Evolutionary conservation across 1,140 invertebrate species (phyloP).

Genomic region (Oncopodura yosiiana): DNA sequence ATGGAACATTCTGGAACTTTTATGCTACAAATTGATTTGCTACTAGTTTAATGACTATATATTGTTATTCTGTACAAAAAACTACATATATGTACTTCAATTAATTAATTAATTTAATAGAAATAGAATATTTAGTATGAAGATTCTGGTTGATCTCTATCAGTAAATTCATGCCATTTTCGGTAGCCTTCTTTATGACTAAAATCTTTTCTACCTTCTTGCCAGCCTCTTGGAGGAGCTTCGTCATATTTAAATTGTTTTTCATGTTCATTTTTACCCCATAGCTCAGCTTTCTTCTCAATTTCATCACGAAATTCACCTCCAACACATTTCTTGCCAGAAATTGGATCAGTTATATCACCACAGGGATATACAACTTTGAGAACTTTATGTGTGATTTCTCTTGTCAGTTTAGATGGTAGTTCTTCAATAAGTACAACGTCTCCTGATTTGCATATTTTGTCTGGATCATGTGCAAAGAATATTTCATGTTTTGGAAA

Average conservation of each 20-base stretch:
- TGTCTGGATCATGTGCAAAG: constrained; percentile 65
- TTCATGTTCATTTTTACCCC: constrained; percentile 51
- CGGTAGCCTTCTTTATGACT: constrained; percentile 60
- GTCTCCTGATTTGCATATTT: constrained; percentile 68
- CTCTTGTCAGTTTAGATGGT: constrained; percentile 56
- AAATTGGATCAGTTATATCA: constrained; percentile 70
- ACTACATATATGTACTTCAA: too few relatives aligned
- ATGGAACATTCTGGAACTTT: constrained; percentile 25
- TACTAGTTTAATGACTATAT: too few relatives aligned
- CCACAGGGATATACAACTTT: constrained; percentile 70
- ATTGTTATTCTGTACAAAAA: too few relatives aligned
- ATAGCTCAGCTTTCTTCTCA: constrained; percentile 51
- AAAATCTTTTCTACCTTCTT: constrained; percentile 70
- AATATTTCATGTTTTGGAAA: constrained; percentile 58
- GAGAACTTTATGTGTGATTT: constrained; percentile 67
- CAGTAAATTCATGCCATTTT: constrained; percentile 60
- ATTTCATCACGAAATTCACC: constrained; percentile 62
- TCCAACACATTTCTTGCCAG: constrained; percentile 63
- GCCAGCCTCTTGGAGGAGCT: constrained; percentile 63
- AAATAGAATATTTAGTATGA: neutral
- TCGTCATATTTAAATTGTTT: constrained; percentile 63
- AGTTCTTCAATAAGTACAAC: constrained; percentile 64
- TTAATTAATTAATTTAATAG: too few relatives aligned
- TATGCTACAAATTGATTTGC: neutral
- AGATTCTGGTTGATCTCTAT: constrained; percentile 41